phyloP scores from a whole-genome alignment of 2,888 invertebrate genomes.

The Baccha elongata region DNA sequence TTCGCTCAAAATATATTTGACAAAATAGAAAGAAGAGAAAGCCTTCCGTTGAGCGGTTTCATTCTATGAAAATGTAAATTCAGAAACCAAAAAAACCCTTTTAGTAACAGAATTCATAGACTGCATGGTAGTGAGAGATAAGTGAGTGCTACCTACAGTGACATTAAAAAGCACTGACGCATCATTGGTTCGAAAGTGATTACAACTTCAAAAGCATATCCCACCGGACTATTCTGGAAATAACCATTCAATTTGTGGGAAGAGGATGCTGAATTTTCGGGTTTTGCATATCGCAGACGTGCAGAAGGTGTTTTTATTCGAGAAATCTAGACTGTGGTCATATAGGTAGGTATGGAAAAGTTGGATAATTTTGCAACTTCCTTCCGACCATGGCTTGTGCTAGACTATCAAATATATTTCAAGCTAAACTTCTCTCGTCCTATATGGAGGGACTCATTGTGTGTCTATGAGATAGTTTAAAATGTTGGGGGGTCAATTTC shows the following conservation, averaged over 20 bases:
- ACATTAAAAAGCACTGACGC: constrained; percentile 32
- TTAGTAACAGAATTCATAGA: background rate
- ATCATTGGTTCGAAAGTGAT: constrained; percentile 24
- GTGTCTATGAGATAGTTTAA: background rate
- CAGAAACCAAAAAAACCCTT: background rate
- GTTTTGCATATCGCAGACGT: no score
- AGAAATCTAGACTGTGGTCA: background rate
- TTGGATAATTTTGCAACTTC: constrained; percentile 38
- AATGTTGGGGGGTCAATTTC: constrained; percentile 15
- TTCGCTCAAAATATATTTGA: background rate
- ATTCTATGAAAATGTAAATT: constrained; percentile 4
- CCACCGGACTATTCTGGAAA: constrained; percentile 1
- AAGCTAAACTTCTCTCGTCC: background rate
- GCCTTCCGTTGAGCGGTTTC: background rate
- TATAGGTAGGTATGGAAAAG: background rate
- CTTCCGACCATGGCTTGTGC: constrained; percentile 36
- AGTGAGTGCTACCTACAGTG: constrained; percentile 19
- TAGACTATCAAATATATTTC: constrained; percentile 65
- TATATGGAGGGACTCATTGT: background rate
- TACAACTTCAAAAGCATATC: constrained; percentile 10
- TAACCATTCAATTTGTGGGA: background rate
- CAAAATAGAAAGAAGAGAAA: background rate
- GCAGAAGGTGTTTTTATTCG: background rate
- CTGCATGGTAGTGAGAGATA: background rate
- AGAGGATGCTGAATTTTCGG: no score